phyloP scores from a whole-genome alignment of 1,140 invertebrate species.

The Macrosteles quadrilineatus region DNA sequence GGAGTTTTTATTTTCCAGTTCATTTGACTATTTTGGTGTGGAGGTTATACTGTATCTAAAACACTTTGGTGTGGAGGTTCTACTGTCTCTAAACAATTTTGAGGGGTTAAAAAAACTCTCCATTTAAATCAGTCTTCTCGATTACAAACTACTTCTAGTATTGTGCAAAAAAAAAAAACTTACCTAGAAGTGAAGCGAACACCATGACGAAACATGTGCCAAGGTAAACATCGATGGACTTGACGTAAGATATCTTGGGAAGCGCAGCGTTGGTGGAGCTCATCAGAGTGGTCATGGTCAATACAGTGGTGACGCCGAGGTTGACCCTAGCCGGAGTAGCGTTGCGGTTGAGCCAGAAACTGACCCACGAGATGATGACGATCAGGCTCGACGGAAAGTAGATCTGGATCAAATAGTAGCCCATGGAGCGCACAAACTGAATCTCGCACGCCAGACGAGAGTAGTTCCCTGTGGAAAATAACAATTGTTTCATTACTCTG shows the following conservation, averaged over 20 bases:
- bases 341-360: conserved; percentile 93
- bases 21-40: no score
- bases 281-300: conserved; percentile 99
- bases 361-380: conserved; percentile 99
- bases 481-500: no score
- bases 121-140: no score
- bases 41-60: no score
- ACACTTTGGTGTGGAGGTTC: no score
- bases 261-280: conserved; percentile 97
- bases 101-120: no score
- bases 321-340: conserved; percentile 95
- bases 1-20: no score
- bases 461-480: conserved; percentile 82
- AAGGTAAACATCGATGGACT: conserved; percentile 97
- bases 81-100: no score
- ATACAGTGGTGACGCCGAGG: conserved; percentile 94
- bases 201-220: conserved; percentile 99
- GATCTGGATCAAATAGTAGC: conserved; percentile 99
- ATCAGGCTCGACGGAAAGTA: conserved; percentile 98
- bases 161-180: no score
- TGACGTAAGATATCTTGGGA: conserved; percentile 98
- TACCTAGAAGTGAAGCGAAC: conserved; percentile 91
- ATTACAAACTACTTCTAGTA: no score
- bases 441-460: conserved; percentile 96
- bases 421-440: conserved; percentile 96